Evolutionary conservation across 2,113 vertebrate genomes (phyloP), one percentile per base, ranked within the genome.

Genomic region (Chlorocebus sabaeus): DNA sequence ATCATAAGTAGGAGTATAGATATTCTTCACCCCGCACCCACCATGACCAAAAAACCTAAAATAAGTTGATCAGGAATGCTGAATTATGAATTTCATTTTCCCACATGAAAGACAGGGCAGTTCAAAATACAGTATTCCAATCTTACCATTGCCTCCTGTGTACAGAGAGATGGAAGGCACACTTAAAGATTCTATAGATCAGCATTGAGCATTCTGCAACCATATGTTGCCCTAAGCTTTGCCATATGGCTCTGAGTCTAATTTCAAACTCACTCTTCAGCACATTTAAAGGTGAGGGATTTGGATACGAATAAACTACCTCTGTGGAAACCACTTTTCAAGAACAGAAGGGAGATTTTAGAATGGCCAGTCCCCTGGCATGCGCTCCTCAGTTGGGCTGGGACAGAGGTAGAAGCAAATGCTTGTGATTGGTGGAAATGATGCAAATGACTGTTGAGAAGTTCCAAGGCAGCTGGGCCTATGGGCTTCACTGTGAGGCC

Each of bases 181-280:
- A 76, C 43, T 88, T 88, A 94, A 96, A 96, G 95, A 95, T 45
- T 30, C 61, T 78, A 25, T 9, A 55, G 80, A 81, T 96, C 95
- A 97, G 95, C 97, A 73, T 0, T 48, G 87, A 96, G 90, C 72
- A 50, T 30, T 75, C 88, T 67, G 64, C 70, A 75, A 30, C 73
- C 97, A 97, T 96, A 95, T 96, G 97, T 40, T 95, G 70, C 80
- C 92, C 87, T 90, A 9, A 48, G 95, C 87, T 90, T 84, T 92
- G 84, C 95, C 97, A 98, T 96, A 97, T 96, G 97, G 89, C 75
- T 89, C 87, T 23, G 80, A 32, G 80, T 78, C 83, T 94, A 96
- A 96, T 92, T 91, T 95, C 89, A 96, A 85, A 92, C 64, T 95
- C 35, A 32, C 50, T 89, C 72, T 93, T 95, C 97, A 98, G 97